These are phyloP conservation scores for Takifugu ocellatus DNA, from an alignment of 2,797 vertebrate genomes.

Conservation along the genomic window DNA sequence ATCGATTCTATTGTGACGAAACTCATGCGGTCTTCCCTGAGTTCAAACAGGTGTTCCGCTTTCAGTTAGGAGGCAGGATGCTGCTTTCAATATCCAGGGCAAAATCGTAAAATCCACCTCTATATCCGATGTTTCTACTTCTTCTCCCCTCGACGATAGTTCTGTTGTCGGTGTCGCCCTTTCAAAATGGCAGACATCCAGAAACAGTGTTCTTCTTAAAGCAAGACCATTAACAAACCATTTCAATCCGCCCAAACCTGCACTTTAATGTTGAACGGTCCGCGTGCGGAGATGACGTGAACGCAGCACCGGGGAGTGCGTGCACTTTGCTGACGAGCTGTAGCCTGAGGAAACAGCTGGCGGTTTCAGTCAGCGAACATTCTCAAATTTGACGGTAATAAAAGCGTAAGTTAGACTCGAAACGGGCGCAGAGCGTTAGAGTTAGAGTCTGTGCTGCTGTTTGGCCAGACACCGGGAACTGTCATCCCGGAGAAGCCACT, in stretches of 20 bases:
- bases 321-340: constrained; percentile 63
- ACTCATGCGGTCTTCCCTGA: neutral
- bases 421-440: constrained; percentile 8
- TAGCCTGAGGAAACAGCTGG: constrained; percentile 71
- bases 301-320: constrained; percentile 42
- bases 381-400: constrained; percentile 13
- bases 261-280: neutral
- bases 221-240: too few relatives aligned
- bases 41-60: constrained; percentile 44
- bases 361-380: constrained; percentile 59
- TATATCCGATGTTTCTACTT: neutral
- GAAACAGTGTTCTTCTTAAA: too few relatives aligned
- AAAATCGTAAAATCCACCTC: constrained; percentile 10
- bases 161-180: too few relatives aligned
- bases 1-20: neutral
- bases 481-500: constrained; percentile 37
- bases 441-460: constrained; percentile 10
- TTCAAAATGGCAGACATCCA: too few relatives aligned
- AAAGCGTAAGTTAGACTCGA: constrained; percentile 39
- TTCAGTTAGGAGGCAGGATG: constrained; percentile 10
- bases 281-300: constrained; percentile 25
- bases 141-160: too few relatives aligned
- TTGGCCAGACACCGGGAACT: constrained; percentile 18
- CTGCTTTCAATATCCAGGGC: constrained; percentile 21
- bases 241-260: neutral